Evolutionary conservation across 2,113 vertebrate genomes (phyloP).

Genomic region (Psophia crepitans): DNA sequence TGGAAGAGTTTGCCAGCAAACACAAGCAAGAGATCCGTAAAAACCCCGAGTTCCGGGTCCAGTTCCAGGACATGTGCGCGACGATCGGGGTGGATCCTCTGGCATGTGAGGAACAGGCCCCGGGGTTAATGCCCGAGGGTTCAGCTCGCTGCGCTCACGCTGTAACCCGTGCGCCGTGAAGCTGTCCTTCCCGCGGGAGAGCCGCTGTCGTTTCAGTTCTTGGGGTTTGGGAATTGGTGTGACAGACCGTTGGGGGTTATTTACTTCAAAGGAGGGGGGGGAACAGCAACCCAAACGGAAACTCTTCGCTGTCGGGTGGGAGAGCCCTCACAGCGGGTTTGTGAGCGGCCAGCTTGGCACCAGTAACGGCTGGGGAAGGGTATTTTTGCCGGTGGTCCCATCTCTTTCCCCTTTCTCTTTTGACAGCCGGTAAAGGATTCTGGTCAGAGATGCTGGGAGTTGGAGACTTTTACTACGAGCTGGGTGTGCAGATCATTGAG

Average conservation of each 20-base stretch:
- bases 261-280: too few relatives aligned
- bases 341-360: not conserved
- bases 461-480: slow-evolving; percentile 96
- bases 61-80: slow-evolving; percentile 98
- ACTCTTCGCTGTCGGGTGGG: not conserved
- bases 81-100: slow-evolving; percentile 95
- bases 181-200: not conserved
- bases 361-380: not conserved
- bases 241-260: not conserved
- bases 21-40: slow-evolving; percentile 97
- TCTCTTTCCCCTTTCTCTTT: not conserved
- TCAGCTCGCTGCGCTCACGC: accelerated
- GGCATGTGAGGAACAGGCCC: slow-evolving; percentile 81
- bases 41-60: slow-evolving; percentile 88
- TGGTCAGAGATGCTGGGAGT: slow-evolving; percentile 98
- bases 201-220: not conserved
- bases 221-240: not conserved
- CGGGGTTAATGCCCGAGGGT: accelerated
- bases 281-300: too few relatives aligned
- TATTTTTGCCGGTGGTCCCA: not conserved
- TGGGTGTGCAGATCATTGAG: slow-evolving; percentile 95
- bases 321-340: not conserved
- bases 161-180: not conserved
- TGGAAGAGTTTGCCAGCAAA: slow-evolving; percentile 97
- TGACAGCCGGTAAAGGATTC: slow-evolving; percentile 93